phyloP scores from a whole-genome alignment of 1,140 invertebrate species.

The Lepeophtheirus salmonis region DNA sequence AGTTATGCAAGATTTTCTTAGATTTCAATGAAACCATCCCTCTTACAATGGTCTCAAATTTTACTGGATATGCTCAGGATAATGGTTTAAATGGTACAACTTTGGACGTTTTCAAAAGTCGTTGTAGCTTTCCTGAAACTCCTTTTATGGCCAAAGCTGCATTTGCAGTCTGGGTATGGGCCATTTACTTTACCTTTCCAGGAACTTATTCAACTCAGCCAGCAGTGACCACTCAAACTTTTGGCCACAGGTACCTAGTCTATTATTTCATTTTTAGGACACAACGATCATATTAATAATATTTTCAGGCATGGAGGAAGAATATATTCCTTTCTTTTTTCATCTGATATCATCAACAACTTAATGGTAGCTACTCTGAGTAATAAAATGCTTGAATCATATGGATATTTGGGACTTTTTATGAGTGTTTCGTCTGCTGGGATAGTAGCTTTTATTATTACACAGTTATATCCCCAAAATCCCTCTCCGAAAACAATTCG shows the following conservation, averaged over 20 bases:
- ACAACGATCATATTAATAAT: no score
- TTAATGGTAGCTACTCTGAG: conserved; percentile 13
- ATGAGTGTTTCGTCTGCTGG: neutral
- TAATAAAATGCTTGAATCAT: neutral
- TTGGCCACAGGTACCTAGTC: conserved; percentile 19
- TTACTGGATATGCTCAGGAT: neutral
- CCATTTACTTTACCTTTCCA: conserved; percentile 23
- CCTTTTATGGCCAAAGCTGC: conserved; percentile 2
- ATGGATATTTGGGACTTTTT: conserved; percentile 9
- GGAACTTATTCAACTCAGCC: conserved; percentile 22
- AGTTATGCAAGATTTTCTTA: neutral
- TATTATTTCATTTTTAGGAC: neutral
- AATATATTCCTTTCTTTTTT: conserved; percentile 22
- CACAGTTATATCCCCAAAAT: neutral
- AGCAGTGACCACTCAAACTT: conserved; percentile 20
- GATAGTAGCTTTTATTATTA: neutral
- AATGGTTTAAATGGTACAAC: neutral
- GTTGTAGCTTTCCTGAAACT: neutral
- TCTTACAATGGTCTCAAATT: neutral
- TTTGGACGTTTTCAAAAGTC: neutral
- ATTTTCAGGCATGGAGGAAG: conserved; percentile 20
- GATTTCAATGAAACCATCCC: neutral
- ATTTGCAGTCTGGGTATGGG: conserved; percentile 21
- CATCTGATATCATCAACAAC: conserved; percentile 20
- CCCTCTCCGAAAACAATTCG: neutral